Evolutionary conservation across 2,888 invertebrate genomes (phyloP), one percentile per base, ranked within the genome.

Genomic region (Dynastes tityus): DNA sequence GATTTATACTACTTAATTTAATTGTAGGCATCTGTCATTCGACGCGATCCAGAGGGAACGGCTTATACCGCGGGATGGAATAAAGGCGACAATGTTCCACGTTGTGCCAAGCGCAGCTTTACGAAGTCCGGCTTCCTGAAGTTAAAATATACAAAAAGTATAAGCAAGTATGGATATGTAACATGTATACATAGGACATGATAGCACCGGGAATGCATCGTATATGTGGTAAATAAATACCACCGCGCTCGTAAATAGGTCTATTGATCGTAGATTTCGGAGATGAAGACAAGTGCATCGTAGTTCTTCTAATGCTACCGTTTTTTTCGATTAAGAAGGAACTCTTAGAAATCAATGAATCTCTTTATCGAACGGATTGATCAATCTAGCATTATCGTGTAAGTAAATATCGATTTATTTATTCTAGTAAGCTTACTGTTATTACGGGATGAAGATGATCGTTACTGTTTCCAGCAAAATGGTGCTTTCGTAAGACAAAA

Each of bases 1-100:
- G 76, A 76, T 76, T 76, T 76, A 76, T 16, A 16, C 16, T 76
- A 76, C 53, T 65, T 32, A 53, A 76, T 76, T 76, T 76, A 76
- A 76, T 76, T 76, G 65, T 76, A 76, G 51, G 27, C 76, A 76
- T 76, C 76, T 76, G 76, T 76, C 64, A 67, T 22, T 64, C 65
- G 61, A 29, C 32, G 45, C 45, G 45, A 45, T 45, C 9, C 45
- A 45, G 45, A 45, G 11, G 45, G 45, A 45, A 45, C 45, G 45
- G 65, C 37, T 53, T 53, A 53, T 51, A 6, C 27, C 49, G 65
- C 51, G 11, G 16, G 9, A 55, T 65, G 16, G 55, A 65, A 76
- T 76, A 53, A 67, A 65, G 76, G 65, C 53, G 53, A 71, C 70
- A 71, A 71, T 71, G 70, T 71, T 37, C 32, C 40, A 9, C 40